A percentile compares a stretch with the other conserved stretches of the same genome.
These are phyloP conservation scores for Seladonia tumulorum DNA, from an alignment of 2,888 invertebrate species.

Conservation along the genomic window DNA sequence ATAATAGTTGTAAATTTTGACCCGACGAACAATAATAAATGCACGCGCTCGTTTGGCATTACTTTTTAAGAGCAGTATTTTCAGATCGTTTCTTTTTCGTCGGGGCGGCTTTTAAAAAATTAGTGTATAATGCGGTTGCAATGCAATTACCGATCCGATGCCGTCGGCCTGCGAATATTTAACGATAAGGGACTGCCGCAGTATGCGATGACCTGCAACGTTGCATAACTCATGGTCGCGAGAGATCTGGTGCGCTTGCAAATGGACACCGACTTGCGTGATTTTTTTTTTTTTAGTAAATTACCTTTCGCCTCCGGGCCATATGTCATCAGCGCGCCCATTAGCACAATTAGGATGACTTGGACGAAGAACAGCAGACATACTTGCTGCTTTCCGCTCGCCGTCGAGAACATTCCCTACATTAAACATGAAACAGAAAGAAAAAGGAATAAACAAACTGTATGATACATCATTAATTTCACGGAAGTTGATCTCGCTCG, in stretches of 20 bases:
- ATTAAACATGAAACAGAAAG: neutral
- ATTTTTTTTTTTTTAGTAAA: conserved; percentile 56
- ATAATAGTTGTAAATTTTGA: too few relatives aligned
- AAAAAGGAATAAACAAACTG: neutral
- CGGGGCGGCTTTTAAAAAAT: neutral
- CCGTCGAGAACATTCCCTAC: conserved; percentile 70
- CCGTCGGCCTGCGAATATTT: neutral
- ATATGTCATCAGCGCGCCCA: conserved; percentile 85
- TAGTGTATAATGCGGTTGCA: neutral
- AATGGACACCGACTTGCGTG: conserved; percentile 59
- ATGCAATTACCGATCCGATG: conserved; percentile 7
- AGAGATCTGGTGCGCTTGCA: neutral
- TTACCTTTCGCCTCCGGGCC: conserved; percentile 77
- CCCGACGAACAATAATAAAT: too few relatives aligned
- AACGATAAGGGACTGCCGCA: conserved; percentile 13
- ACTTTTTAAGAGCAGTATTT: neutral
- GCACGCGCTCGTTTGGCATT: too few relatives aligned
- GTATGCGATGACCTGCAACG: conserved; percentile 17
- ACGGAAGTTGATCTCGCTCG: neutral
- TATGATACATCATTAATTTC: neutral
- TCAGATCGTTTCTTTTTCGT: neutral
- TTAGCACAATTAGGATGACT: conserved; percentile 85
- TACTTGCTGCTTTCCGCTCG: conserved; percentile 77
- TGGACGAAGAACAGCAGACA: conserved; percentile 85
- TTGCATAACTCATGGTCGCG: conserved; percentile 11